These are phyloP conservation scores for Clupea harengus DNA, from an alignment of 2,113 vertebrate species.

Conservation along the genomic window DNA sequence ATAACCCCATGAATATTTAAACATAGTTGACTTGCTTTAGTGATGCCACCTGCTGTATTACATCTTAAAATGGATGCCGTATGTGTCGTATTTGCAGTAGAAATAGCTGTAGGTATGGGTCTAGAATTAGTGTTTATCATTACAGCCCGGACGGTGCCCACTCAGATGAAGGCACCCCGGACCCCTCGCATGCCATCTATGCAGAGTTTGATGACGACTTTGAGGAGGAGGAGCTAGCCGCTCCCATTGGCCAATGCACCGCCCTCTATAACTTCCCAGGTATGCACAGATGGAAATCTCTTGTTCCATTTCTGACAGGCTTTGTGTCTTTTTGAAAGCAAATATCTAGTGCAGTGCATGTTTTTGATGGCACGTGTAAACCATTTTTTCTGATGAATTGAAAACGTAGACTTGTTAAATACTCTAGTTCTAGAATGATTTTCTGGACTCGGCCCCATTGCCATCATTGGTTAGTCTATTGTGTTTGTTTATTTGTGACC, in stretches of 20 bases:
- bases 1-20: not conserved
- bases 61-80: not conserved
- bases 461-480: not conserved
- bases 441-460: too few relatives aligned
- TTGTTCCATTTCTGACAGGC: not conserved
- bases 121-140: not conserved
- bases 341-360: too few relatives aligned
- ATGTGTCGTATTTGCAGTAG: constrained; percentile 13
- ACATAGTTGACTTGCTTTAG: not conserved
- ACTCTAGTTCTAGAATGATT: too few relatives aligned
- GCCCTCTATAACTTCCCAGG: constrained; percentile 89
- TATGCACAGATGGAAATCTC: constrained; percentile 43
- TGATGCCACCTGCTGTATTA: not conserved
- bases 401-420: too few relatives aligned
- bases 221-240: constrained; percentile 76
- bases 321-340: too few relatives aligned
- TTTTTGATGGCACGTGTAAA: too few relatives aligned
- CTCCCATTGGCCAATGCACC: constrained; percentile 81
- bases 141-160: constrained; percentile 76
- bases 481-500: not conserved
- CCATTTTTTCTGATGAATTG: too few relatives aligned
- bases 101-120: not conserved
- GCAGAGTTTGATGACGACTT: constrained; percentile 88
- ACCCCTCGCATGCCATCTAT: constrained; percentile 78
- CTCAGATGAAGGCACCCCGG: constrained; percentile 74